Evolutionary conservation across 2,113 vertebrate genomes (phyloP).

Genomic region (Oncorhynchus mykiss): DNA sequence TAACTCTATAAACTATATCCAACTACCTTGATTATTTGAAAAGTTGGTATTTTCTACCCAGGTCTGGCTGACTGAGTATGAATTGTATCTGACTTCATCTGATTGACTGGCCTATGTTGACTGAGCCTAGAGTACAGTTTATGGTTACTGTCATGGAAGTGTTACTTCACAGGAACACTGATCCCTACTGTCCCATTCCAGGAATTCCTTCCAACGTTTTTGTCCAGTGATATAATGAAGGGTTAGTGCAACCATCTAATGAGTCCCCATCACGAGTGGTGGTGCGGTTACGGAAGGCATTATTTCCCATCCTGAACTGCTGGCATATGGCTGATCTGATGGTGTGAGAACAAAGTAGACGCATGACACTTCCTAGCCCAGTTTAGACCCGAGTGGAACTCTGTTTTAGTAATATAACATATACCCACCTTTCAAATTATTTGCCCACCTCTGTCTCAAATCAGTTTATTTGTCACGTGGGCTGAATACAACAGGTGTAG

Average conservation of each 20-base stretch:
- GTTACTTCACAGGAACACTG: constrained; percentile 37
- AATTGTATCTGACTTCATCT: constrained; percentile 10
- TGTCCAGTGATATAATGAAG: not conserved
- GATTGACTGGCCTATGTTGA: constrained; percentile 33
- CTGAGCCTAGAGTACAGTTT: constrained; percentile 45
- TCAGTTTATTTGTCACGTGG: no score
- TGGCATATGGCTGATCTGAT: not conserved
- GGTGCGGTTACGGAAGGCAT: no score
- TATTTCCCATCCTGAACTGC: not conserved
- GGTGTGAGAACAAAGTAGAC: not conserved
- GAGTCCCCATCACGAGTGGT: not conserved
- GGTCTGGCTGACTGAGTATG: not conserved
- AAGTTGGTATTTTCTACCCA: no score
- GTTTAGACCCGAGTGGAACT: no score
- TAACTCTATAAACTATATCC: no score
- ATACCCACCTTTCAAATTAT: no score
- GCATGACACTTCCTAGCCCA: no score
- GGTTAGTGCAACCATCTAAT: not conserved
- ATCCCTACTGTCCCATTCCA: constrained; percentile 17
- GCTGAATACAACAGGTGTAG: no score
- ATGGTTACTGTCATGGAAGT: constrained; percentile 43
- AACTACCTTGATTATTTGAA: no score
- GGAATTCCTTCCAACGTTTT: constrained; percentile 22
- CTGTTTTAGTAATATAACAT: no score
- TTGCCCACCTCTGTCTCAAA: no score